These are phyloP conservation scores for Leontocebus nigricollis DNA, from an alignment of 2,797 vertebrate species.

Conservation along the genomic window DNA sequence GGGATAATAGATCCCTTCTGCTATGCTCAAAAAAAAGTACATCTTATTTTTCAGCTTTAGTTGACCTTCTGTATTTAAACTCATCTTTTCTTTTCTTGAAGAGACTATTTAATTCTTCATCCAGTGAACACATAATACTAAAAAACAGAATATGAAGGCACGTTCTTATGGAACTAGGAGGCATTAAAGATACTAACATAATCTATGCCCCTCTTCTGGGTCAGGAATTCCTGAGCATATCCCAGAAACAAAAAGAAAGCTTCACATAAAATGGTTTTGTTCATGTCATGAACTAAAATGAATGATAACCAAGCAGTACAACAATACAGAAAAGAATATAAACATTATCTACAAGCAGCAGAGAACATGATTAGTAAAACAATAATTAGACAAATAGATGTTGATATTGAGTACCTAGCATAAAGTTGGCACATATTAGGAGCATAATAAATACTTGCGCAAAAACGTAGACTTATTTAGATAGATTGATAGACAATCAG, in stretches of 20 bases:
- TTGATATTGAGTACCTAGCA: background rate
- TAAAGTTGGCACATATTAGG: background rate
- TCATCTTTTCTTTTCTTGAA: background rate
- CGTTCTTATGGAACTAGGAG: background rate
- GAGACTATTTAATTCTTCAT: background rate
- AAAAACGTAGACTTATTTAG: background rate
- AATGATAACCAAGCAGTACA: background rate
- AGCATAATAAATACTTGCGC: background rate
- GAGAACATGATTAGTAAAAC: background rate
- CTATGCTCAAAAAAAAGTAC: background rate
- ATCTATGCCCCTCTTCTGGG: background rate
- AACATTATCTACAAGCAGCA: background rate
- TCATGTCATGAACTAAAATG: background rate
- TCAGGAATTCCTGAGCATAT: background rate
- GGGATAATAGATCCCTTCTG: background rate
- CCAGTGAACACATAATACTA: background rate
- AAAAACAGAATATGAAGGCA: background rate
- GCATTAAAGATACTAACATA: background rate
- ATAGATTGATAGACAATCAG: background rate
- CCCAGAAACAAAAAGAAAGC: background rate
- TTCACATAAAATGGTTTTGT: background rate
- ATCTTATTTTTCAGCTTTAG: constrained; percentile 15
- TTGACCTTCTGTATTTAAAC: background rate
- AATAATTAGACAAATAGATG: background rate
- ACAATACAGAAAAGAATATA: background rate